phyloP scores from a whole-genome alignment of 2,113 vertebrate genomes.

The Arenaria interpres region DNA sequence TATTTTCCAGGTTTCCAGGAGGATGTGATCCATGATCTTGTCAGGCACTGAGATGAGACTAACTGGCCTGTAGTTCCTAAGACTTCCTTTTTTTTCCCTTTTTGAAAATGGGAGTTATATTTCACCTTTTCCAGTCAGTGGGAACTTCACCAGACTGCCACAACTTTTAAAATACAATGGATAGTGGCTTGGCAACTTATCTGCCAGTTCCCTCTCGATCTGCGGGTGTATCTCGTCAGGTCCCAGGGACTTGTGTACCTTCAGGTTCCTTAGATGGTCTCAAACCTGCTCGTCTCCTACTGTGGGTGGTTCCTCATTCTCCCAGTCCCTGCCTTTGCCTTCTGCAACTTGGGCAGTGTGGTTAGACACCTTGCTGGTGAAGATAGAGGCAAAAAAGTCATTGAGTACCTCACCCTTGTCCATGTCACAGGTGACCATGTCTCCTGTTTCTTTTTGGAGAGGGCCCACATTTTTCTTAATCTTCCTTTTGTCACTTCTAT shows the following conservation, averaged over 20 bases:
- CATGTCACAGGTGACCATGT: background rate
- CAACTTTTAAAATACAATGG: too few relatives aligned
- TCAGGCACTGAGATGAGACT: too few relatives aligned
- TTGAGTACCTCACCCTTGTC: background rate
- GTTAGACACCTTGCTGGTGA: background rate
- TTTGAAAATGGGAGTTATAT: too few relatives aligned
- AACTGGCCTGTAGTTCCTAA: too few relatives aligned
- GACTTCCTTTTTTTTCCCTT: too few relatives aligned
- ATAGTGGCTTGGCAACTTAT: too few relatives aligned
- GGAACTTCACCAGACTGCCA: too few relatives aligned
- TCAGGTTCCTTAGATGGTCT: background rate
- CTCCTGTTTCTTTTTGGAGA: background rate
- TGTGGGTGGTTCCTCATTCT: background rate
- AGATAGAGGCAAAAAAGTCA: background rate
- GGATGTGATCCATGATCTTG: too few relatives aligned
- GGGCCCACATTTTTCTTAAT: background rate
- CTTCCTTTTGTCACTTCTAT: background rate
- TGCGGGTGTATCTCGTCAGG: background rate
- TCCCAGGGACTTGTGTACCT: background rate
- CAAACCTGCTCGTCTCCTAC: background rate
- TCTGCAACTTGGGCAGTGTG: background rate
- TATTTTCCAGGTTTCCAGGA: too few relatives aligned
- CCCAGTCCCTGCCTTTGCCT: background rate
- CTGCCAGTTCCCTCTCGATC: too few relatives aligned
- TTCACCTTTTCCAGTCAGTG: too few relatives aligned